These are phyloP conservation scores for Agrochola litura DNA, from an alignment of 2,888 invertebrate species.

Conservation along the genomic window DNA sequence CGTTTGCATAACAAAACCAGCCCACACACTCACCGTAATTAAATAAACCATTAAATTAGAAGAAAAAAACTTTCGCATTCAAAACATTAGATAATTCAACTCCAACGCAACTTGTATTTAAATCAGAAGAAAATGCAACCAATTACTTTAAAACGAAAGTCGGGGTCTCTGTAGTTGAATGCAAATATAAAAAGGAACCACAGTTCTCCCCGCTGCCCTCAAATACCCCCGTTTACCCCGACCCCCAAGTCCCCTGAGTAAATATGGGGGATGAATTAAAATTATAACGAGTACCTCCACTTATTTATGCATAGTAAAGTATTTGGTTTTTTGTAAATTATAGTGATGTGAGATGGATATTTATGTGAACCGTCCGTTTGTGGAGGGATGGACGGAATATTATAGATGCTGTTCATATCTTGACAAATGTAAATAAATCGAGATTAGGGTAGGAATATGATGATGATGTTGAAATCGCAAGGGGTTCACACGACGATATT, in stretches of 20 bases:
- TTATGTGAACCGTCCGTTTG: not conserved
- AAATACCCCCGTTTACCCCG: conserved; percentile 52
- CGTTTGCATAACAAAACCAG: not conserved
- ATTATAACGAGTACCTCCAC: conserved; percentile 77
- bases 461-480: not conserved
- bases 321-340: conserved; percentile 43
- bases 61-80: not conserved
- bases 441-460: not conserved
- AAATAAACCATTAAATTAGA: conserved; percentile 12
- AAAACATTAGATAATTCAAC: conserved; percentile 39
- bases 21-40: conserved; percentile 5
- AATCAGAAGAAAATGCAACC: conserved; percentile 78
- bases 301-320: conserved; percentile 49
- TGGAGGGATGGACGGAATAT: not conserved
- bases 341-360: not conserved
- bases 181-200: conserved; percentile 76
- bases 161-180: conserved; percentile 77
- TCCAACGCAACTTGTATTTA: conserved; percentile 59
- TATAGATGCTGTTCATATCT: not conserved
- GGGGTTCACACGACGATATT: not conserved
- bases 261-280: conserved; percentile 77
- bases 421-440: too few relatives aligned
- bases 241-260: conserved; percentile 69
- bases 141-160: conserved; percentile 87
- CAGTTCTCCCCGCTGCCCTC: conserved; percentile 21